Evolutionary conservation across 2,797 vertebrate species (phyloP).

Genomic region (Lutjanus argentimaculatus): DNA sequence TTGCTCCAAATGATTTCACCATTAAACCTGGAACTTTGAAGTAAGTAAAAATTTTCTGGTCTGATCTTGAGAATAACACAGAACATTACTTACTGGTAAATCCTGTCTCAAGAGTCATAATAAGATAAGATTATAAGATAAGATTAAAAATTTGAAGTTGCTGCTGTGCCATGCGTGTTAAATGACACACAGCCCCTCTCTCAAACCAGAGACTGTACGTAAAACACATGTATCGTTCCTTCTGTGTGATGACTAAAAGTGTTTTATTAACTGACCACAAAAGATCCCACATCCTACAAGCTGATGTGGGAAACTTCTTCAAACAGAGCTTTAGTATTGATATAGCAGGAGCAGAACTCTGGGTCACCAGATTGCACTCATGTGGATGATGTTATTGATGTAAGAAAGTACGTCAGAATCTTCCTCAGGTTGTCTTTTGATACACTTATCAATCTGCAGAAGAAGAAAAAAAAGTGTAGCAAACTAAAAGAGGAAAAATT

Average conservation of each 20-base stretch:
- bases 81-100: not conserved
- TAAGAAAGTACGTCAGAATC: not conserved
- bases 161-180: not conserved
- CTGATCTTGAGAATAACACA: not conserved
- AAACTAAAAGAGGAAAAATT: not conserved
- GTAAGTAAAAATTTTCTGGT: not conserved
- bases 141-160: too few species aligned
- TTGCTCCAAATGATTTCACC: not conserved
- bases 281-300: not conserved
- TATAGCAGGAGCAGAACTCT: too few species aligned
- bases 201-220: not conserved
- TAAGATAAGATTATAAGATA: too few species aligned
- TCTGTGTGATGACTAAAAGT: conserved; percentile 4
- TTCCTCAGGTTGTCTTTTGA: not conserved
- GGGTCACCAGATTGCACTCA: not conserved
- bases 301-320: not conserved
- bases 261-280: conserved; percentile 5
- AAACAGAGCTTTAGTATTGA: not conserved
- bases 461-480: not conserved
- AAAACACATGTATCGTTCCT: not conserved
- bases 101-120: too few species aligned
- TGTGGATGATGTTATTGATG: not conserved
- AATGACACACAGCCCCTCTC: not conserved
- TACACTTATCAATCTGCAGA: not conserved
- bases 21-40: not conserved